These are phyloP conservation scores for Drosophila colorata DNA, from an alignment of 2,888 invertebrate genomes.

Conservation along the genomic window DNA sequence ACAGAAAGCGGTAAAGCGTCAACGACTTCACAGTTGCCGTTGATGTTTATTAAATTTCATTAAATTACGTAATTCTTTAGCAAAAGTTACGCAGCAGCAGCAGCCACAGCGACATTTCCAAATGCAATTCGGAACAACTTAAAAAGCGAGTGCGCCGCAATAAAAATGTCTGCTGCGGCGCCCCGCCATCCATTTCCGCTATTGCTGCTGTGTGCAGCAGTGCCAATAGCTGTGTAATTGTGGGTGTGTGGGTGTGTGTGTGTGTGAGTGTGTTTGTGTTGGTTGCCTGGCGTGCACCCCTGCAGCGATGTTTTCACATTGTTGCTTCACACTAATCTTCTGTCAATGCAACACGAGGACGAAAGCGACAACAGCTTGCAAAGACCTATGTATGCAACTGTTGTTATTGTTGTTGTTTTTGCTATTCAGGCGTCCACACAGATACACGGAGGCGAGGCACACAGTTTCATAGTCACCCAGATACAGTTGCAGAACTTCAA, in stretches of 20 bases:
- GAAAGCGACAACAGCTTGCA: constrained; percentile 81
- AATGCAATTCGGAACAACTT: constrained; percentile 83
- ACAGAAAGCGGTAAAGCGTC: constrained; percentile 24
- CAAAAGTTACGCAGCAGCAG: constrained; percentile 43
- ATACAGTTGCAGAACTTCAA: constrained; percentile 58
- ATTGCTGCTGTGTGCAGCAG: constrained; percentile 28
- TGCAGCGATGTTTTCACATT: constrained; percentile 80
- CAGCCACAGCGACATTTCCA: constrained; percentile 65
- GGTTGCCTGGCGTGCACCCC: constrained; percentile 56
- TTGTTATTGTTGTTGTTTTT: constrained; percentile 19
- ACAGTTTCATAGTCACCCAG: constrained; percentile 27
- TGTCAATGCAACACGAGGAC: constrained; percentile 78
- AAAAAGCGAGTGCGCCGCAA: constrained; percentile 80
- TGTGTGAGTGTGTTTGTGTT: constrained; percentile 16
- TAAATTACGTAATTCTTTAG: constrained; percentile 79
- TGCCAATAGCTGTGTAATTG: constrained; percentile 35
- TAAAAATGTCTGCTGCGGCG: constrained; percentile 74
- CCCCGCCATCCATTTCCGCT: constrained; percentile 66
- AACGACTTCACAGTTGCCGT: constrained; percentile 60
- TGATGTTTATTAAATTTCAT: constrained; percentile 81
- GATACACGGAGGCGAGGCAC: constrained; percentile 11
- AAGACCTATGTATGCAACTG: constrained; percentile 42
- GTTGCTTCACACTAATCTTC: constrained; percentile 82
- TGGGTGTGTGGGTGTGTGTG: constrained; percentile 20
- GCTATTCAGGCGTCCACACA: constrained; percentile 27